Base-by-base conservation (phyloP, 2,888 invertebrate species). In the Polyommatus iphigenia region DNA sequence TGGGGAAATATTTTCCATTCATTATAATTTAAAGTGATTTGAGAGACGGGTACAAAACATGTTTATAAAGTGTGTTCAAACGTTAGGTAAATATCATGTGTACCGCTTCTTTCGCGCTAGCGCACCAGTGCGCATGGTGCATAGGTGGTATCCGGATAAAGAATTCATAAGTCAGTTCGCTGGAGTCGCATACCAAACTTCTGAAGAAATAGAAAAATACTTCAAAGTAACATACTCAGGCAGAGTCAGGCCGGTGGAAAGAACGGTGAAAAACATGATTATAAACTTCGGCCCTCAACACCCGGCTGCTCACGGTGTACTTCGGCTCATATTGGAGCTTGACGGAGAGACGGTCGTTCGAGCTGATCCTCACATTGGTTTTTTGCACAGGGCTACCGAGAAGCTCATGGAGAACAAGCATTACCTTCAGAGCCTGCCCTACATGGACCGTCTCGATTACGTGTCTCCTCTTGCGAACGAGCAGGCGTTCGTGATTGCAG, bases 251-350 rank as follows among this genome's bases (percentile, higher is more conserved):
- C 94, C 94, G 0, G 88, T 93, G 13, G 96, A 96, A 84, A 95
- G 95, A 76, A 93, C 93, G 75, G 90, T 97, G 36, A 94, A 95
- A 82, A 96, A 96, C 82, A 95, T 96, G 88, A 94, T 94, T 80
- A 88, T 98, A 18, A 98, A 98, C 88, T 98, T 98, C 88, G 98
- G 98, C 0, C 98, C 98, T 0, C 97, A 97, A 82, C 98, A 98
- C 93, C 98, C 98, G 1, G 98, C 98, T 3, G 98, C 98, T 67
- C 98, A 98, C 86, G 98, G 98, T 8, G 98, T 98, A 59, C 91
- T 98, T 36, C 95, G 98, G 76, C 91, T 98, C 76, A 96, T 98
- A 10, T 88, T 98, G 32, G 96, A 97, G 84, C 88, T 98, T 76
- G 97, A 98, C 81, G 98, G 97, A 71, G 98, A 98, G 95, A 95